These are phyloP conservation scores for Thunnus albacares DNA, from an alignment of 2,797 vertebrate genomes.

Conservation along the genomic window DNA sequence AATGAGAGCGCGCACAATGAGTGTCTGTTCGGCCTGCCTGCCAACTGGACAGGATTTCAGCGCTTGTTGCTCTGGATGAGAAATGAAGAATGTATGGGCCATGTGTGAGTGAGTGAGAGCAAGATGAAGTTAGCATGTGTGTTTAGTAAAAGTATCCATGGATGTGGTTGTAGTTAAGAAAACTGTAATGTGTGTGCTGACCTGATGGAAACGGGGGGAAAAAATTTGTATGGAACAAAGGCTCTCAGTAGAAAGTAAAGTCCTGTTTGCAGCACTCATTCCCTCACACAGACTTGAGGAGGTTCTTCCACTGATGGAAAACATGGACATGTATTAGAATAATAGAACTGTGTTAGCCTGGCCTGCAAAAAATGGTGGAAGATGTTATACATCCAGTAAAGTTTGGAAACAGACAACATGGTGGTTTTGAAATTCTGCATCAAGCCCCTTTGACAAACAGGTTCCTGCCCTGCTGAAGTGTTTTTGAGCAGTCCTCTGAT, in stretches of 20 bases:
- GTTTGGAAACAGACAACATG: conserved; percentile 5
- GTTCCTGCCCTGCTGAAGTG: neutral
- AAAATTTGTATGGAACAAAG: conserved; percentile 22
- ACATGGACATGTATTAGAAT: conserved; percentile 17
- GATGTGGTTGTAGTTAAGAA: conserved; percentile 47
- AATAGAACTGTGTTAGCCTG: conserved; percentile 6
- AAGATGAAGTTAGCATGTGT: conserved; percentile 45
- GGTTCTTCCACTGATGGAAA: conserved; percentile 41
- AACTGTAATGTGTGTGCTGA: conserved; percentile 56
- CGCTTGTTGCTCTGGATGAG: conserved; percentile 73
- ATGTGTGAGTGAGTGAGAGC: conserved; percentile 74
- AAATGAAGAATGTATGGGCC: conserved; percentile 70
- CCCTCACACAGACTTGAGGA: conserved; percentile 2
- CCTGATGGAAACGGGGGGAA: conserved; percentile 50
- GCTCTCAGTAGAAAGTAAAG: conserved; percentile 22
- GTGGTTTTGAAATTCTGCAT: neutral
- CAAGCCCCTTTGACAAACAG: neutral
- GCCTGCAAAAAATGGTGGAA: conserved; percentile 6
- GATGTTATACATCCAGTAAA: conserved; percentile 1
- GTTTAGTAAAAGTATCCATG: conserved; percentile 51
- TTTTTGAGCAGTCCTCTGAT: neutral
- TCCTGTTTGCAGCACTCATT: conserved; percentile 20
- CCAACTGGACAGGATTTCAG: conserved; percentile 26
- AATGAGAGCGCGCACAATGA: conserved; percentile 20
- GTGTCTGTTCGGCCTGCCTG: conserved; percentile 49